These are phyloP conservation scores for Rhynchonema sp. DNA, from an alignment of 2,888 invertebrate genomes.

Conservation along the genomic window DNA sequence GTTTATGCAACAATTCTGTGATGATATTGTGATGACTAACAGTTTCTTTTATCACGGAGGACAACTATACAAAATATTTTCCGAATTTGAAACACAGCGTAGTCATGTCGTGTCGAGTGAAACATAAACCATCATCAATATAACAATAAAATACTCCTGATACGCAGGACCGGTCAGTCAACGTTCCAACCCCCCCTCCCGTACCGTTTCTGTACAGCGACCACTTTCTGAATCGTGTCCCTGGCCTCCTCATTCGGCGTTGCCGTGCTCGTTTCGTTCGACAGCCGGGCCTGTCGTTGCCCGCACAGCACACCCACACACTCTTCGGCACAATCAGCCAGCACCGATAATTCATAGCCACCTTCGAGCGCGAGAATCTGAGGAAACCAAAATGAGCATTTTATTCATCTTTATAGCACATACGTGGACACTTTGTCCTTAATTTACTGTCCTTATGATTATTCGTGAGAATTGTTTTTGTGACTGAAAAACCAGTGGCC, in stretches of 20 bases:
- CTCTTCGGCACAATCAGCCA: conserved; percentile 90
- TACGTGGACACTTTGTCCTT: neutral
- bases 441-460: neutral
- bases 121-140: too few relatives aligned
- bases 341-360: conserved; percentile 79
- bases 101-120: too few relatives aligned
- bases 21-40: neutral
- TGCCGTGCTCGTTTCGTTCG: conserved; percentile 1
- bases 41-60: neutral
- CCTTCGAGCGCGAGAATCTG: conserved; percentile 25
- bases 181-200: too few relatives aligned
- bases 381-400: neutral
- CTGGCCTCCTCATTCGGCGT: conserved; percentile 2
- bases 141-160: too few relatives aligned
- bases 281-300: conserved; percentile 33
- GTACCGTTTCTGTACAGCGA: conserved; percentile 5
- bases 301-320: conserved; percentile 80
- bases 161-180: too few relatives aligned
- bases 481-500: too few relatives aligned
- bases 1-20: too few relatives aligned
- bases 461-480: neutral
- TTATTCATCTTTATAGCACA: too few relatives aligned
- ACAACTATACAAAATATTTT: neutral
- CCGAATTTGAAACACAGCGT: too few relatives aligned
- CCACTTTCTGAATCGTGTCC: conserved; percentile 7